phyloP scores from a whole-genome alignment of 1,140 invertebrate genomes.

The Magallana gigas region DNA sequence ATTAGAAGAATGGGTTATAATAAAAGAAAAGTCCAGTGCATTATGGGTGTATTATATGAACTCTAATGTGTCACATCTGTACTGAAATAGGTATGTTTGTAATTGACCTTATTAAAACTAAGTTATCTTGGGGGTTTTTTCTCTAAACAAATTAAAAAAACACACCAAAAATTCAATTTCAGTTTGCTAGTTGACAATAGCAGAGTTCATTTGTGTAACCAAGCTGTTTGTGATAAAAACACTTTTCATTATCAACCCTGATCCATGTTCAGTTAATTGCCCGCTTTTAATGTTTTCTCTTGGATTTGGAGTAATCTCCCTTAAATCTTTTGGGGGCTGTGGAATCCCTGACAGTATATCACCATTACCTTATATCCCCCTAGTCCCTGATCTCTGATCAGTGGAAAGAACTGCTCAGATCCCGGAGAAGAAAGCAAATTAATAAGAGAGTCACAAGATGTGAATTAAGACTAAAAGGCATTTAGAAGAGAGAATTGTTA shows the following conservation, averaged over 20 bases:
- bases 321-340: background rate
- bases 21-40: background rate
- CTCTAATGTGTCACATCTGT: background rate
- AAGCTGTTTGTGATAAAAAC: background rate
- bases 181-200: no score
- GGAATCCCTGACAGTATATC: background rate
- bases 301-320: conserved; percentile 17
- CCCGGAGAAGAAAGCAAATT: background rate
- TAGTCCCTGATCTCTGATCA: background rate
- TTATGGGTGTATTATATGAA: background rate
- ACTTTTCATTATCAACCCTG: background rate
- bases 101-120: no score
- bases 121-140: no score
- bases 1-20: conserved; percentile 14
- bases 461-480: conserved; percentile 36
- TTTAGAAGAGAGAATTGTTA: conserved; percentile 21
- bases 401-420: background rate
- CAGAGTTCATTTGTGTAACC: no score
- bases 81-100: background rate
- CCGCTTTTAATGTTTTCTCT: background rate
- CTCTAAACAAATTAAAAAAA: no score
- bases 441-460: conserved; percentile 10
- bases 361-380: conserved; percentile 18
- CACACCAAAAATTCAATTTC: no score
- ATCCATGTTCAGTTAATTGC: conserved; percentile 6